Conservation (phyloP, 1,140 invertebrate genomes). For the Zophobas morio region DNA sequence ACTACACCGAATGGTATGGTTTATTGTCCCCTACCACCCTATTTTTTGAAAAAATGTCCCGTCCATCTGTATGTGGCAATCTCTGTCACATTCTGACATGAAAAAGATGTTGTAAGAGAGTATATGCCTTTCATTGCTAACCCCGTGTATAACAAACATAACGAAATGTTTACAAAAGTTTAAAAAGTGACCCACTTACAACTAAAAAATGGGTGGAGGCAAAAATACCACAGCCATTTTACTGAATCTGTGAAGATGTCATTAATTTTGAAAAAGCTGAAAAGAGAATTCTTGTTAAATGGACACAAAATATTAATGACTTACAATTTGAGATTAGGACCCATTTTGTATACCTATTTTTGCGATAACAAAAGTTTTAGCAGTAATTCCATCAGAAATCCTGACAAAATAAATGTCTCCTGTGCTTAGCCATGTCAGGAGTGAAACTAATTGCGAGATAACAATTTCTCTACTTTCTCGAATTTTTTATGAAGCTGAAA, state of each 20-base stretch:
- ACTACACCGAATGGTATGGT: too few relatives aligned
- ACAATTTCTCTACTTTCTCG: background rate
- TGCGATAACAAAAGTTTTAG: too few relatives aligned
- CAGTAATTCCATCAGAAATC: background rate
- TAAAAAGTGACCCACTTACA: background rate
- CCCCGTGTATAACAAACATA: background rate
- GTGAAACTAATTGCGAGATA: background rate
- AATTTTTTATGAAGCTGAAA: background rate
- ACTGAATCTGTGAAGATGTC: conserved; percentile 3
- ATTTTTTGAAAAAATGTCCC: too few relatives aligned
- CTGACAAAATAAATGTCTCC: background rate
- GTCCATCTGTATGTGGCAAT: too few relatives aligned
- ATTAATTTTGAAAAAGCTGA: background rate
- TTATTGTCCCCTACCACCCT: too few relatives aligned
- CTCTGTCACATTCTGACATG: background rate
- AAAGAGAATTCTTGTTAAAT: too few relatives aligned
- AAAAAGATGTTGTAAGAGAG: conserved; percentile 12
- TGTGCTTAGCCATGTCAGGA: background rate
- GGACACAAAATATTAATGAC: background rate
- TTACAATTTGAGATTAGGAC: background rate
- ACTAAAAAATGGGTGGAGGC: background rate
- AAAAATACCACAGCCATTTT: conserved; percentile 3
- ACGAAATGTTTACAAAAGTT: background rate
- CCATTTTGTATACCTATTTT: too few relatives aligned
- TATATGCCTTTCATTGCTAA: background rate